Evolutionary conservation across 35 echinoderm and acorn worm genomes (phyloP), one percentile per base, ranked within the genome.

Genomic region (Nesometra sesokonis): DNA sequence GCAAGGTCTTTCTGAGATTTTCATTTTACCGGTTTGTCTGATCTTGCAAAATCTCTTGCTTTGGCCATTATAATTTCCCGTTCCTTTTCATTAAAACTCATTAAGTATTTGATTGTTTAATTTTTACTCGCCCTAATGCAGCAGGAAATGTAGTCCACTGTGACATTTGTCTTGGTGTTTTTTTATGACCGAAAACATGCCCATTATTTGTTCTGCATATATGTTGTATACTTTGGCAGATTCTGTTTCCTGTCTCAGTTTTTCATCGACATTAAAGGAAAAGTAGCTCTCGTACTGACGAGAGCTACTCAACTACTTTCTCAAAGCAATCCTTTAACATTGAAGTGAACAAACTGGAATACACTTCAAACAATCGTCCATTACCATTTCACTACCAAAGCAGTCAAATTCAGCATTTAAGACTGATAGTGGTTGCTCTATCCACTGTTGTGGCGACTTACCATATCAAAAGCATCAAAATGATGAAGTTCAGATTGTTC

Each of bases 121-220:
- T 90, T 90, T 32, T 90, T 90, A 13, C 35, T 46, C 0, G 89
- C 77, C 46, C 84, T 27, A 34, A 90, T 90, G 5, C 77, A 43
- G 11, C 76, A 33, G 13, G 89, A 30, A n/a, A 90, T 77, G 32
- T 52, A 86, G 29, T 52, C 35, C 13, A 86, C 29, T 19, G 23
- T 90, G 1, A 83, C 82, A 86, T 90, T 85, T 33, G 35, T 77
- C 7, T 77, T 37, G 0, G 31, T n/a, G 29, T 11, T 79, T 46
- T 36, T 80, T 85, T 4, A 33, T 84, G 9, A 83, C 89, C 21
- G 83, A 80, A 35, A 85, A 90, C 89, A 90, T 90, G 0, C 84
- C 89, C 89, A 90, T 90, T 1, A 90, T 52, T 36, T 90, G 83
- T 30, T 90, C 83, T 0, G 83, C 52, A 85, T 90, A 82, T 8